Conservation (phyloP, 2,113 vertebrate genomes). For the Brienomyrus longianalis region DNA sequence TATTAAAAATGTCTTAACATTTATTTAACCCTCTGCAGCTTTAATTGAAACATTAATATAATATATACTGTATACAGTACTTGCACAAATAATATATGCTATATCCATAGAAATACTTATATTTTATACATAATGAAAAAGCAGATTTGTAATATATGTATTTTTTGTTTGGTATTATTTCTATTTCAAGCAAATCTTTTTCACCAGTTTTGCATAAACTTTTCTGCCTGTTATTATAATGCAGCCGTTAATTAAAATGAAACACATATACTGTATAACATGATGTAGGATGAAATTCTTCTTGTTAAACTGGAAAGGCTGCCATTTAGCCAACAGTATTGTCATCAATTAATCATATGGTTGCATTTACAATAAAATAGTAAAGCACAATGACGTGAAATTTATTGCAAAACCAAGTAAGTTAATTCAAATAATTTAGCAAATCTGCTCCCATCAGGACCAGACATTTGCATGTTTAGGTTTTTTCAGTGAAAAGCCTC, state of each 20-base stretch:
- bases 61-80: background rate
- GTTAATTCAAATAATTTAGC: slow-evolving; percentile 17
- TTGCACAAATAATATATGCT: background rate
- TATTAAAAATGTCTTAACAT: background rate
- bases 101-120: background rate
- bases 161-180: too few species aligned
- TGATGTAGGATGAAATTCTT: background rate
- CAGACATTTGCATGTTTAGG: slow-evolving; percentile 25
- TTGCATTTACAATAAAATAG: background rate
- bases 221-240: background rate
- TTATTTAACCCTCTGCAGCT: background rate
- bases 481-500: slow-evolving; percentile 23
- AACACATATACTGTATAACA: background rate
- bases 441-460: background rate
- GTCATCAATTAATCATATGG: background rate
- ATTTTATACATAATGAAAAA: background rate
- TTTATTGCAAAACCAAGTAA: slow-evolving; percentile 24
- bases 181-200: background rate
- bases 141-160: background rate
- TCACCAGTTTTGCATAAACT: background rate
- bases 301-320: background rate
- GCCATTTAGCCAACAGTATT: background rate
- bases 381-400: slow-evolving; percentile 23
- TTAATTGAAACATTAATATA: background rate
- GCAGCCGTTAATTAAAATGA: background rate